Evolutionary conservation across 2,888 invertebrate species (phyloP).

Genomic region (Phania funesta): DNA sequence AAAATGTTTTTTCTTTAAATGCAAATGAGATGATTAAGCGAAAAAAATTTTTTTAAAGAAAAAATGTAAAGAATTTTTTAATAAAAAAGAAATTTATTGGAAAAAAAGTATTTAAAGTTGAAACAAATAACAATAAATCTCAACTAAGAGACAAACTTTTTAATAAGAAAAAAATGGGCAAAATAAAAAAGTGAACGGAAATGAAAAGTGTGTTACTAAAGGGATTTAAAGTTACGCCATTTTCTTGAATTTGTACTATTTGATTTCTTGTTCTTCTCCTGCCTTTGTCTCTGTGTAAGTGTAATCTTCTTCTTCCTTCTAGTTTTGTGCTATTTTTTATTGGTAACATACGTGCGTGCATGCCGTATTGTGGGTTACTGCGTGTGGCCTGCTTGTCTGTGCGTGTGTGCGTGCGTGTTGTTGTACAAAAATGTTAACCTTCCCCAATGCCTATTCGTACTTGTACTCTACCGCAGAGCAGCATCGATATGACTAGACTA

Average conservation of each 20-base stretch:
- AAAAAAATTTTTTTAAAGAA: background rate
- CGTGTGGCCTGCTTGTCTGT: conserved; percentile 1
- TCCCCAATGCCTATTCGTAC: conserved; percentile 26
- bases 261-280: conserved; percentile 10
- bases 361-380: background rate
- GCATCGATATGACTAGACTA: conserved; percentile 50
- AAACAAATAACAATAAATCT: background rate
- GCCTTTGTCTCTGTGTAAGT: conserved; percentile 17
- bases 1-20: conserved; percentile 8
- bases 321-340: conserved; percentile 27
- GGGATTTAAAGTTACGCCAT: conserved; percentile 63
- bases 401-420: background rate
- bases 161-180: background rate
- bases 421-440: conserved; percentile 34
- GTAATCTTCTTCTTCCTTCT: conserved; percentile 7
- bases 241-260: conserved; percentile 53
- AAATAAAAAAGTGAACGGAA: conserved; percentile 14
- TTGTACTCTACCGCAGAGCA: conserved; percentile 51
- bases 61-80: background rate
- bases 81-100: background rate
- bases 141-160: background rate
- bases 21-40: conserved; percentile 24
- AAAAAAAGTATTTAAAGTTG: background rate
- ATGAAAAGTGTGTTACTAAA: conserved; percentile 41
- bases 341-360: conserved; percentile 10